Evolutionary conservation across 2,113 vertebrate species (phyloP).

Genomic region (Spheniscus mendiculus): DNA sequence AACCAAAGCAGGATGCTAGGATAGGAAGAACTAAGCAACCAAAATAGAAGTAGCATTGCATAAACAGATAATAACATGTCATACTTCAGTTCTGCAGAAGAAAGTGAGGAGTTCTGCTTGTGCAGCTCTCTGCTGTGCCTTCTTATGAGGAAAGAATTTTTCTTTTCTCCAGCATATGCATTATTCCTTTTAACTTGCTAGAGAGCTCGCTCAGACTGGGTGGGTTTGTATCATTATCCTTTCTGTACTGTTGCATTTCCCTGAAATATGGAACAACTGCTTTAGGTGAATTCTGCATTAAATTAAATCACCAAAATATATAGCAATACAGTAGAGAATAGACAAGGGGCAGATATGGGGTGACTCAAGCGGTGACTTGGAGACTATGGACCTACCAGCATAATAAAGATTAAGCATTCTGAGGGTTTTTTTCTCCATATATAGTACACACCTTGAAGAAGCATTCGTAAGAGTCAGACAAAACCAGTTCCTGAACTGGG

Average conservation of each 20-base stretch:
- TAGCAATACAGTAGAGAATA: background rate
- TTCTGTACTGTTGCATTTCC: background rate
- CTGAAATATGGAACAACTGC: background rate
- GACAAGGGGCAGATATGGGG: background rate
- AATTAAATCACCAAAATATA: background rate
- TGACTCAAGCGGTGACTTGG: background rate
- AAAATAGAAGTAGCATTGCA: background rate
- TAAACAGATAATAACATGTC: background rate
- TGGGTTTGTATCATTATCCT: background rate
- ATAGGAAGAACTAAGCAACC: background rate
- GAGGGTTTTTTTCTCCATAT: background rate
- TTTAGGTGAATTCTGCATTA: background rate
- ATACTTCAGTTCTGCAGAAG: background rate
- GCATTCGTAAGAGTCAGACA: background rate
- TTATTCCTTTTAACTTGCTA: background rate
- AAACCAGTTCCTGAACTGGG: background rate
- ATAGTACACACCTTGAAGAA: background rate
- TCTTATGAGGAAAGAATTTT: background rate
- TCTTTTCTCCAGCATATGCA: background rate
- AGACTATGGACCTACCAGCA: background rate
- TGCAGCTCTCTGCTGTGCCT: background rate
- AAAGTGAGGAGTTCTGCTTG: background rate
- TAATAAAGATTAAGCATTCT: background rate
- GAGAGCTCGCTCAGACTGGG: background rate
- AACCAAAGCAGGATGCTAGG: background rate